A percentile compares a stretch with the other conserved stretches of the same genome.
Evolutionary conservation across 2,113 vertebrate species (phyloP).

Genomic region (Raja brachyura): DNA sequence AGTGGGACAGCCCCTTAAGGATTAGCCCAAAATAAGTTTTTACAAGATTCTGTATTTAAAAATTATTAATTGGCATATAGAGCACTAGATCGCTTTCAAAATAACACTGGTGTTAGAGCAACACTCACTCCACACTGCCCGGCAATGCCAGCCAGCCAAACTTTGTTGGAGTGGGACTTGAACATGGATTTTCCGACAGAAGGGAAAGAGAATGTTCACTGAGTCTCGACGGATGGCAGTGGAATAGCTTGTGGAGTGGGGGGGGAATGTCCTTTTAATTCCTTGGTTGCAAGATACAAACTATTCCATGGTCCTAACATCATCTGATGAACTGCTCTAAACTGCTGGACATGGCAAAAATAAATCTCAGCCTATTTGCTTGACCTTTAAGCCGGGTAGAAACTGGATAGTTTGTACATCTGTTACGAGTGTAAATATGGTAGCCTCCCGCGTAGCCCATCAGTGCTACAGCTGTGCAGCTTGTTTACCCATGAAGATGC

Average conservation of each 20-base stretch:
- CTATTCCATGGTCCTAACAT: neutral
- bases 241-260: neutral
- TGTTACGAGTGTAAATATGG: constrained; percentile 18
- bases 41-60: no score
- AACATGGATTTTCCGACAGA: neutral
- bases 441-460: neutral
- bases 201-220: no score
- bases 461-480: constrained; percentile 25
- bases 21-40: no score
- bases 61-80: no score
- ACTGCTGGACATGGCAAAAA: neutral
- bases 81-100: neutral
- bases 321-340: neutral
- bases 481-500: constrained; percentile 34
- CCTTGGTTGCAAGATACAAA: neutral
- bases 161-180: neutral
- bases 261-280: neutral
- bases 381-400: constrained; percentile 33
- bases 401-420: constrained; percentile 32
- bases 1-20: no score
- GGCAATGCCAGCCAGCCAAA: neutral
- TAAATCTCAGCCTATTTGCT: constrained; percentile 14
- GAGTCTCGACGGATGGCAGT: no score
- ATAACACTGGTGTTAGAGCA: neutral
- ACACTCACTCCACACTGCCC: neutral